Conservation (phyloP, 2,888 invertebrate species). For the Arctia plantaginis region DNA sequence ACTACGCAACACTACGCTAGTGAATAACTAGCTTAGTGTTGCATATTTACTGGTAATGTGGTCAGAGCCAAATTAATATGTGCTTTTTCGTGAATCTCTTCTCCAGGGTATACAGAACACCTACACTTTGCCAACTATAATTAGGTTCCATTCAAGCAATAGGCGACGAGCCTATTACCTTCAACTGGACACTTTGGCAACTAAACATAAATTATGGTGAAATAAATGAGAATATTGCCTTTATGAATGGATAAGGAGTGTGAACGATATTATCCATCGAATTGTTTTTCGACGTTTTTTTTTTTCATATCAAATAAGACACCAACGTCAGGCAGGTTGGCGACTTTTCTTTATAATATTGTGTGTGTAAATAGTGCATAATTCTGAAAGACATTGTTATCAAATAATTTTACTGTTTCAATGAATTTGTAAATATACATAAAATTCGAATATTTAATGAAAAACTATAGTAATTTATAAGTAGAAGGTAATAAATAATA, state of each 20-base stretch:
- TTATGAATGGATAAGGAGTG: neutral
- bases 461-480: conserved; percentile 25
- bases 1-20: too few species aligned
- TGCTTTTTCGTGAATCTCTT: too few species aligned
- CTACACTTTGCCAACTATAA: neutral
- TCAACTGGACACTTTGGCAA: neutral
- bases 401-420: neutral
- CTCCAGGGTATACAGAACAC: neutral
- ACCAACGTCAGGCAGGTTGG: neutral
- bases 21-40: too few species aligned
- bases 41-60: too few species aligned
- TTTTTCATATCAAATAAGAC: neutral
- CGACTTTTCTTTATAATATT: neutral
- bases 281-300: neutral
- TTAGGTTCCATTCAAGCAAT: neutral
- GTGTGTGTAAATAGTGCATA: neutral
- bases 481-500: conserved; percentile 7
- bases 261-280: neutral
- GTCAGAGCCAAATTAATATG: too few species aligned
- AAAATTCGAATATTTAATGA: neutral
- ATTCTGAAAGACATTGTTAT: neutral
- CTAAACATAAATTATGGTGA: neutral
- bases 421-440: conserved; percentile 6
- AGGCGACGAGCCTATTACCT: neutral
- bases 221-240: neutral